Percentiles rank a stretch among this genome's conserved stretches.
phyloP scores from a whole-genome alignment of 2,888 invertebrate genomes.

The Cerastoderma edule region DNA sequence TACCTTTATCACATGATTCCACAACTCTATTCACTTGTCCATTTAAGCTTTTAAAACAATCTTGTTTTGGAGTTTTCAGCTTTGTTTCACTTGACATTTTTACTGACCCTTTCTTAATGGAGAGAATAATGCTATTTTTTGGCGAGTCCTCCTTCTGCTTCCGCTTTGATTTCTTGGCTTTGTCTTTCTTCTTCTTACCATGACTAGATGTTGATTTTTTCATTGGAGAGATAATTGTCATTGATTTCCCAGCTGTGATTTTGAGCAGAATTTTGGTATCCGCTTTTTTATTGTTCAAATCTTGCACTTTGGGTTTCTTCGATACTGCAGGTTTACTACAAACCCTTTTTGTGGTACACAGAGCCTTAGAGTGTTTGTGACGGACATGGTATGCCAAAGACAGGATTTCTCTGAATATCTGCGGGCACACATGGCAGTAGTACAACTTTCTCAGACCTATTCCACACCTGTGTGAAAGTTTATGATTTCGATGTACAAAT shows the following conservation, averaged over 20 bases:
- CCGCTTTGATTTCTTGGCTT: slow-evolving; percentile 40
- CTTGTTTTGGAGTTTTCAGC: slow-evolving; percentile 7
- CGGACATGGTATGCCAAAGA: slow-evolving; percentile 45
- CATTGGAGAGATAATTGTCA: slow-evolving; percentile 48
- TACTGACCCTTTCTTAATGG: slow-evolving; percentile 48
- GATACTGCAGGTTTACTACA: background rate
- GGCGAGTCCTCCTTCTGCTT: slow-evolving; percentile 30
- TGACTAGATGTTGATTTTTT: slow-evolving; percentile 20
- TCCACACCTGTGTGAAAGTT: slow-evolving; percentile 22
- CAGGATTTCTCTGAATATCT: slow-evolving; percentile 25
- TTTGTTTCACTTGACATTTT: slow-evolving; percentile 28
- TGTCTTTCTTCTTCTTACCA: slow-evolving; percentile 33
- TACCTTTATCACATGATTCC: slow-evolving; percentile 34
- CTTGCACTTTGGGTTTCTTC: background rate
- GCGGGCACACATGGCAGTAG: slow-evolving; percentile 41
- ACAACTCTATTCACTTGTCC: slow-evolving; percentile 28
- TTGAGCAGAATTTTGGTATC: slow-evolving; percentile 54
- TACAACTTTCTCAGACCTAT: background rate
- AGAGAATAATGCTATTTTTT: slow-evolving; percentile 49
- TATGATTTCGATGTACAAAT: slow-evolving; percentile 23
- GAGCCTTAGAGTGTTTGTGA: background rate
- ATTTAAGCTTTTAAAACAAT: background rate
- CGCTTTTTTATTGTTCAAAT: slow-evolving; percentile 2
- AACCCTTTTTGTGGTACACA: background rate
- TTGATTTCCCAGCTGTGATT: slow-evolving; percentile 51